Evolutionary conservation across 2,113 vertebrate genomes (phyloP), one percentile per base, ranked within the genome.

Genomic region (Terrapene triunguis): DNA sequence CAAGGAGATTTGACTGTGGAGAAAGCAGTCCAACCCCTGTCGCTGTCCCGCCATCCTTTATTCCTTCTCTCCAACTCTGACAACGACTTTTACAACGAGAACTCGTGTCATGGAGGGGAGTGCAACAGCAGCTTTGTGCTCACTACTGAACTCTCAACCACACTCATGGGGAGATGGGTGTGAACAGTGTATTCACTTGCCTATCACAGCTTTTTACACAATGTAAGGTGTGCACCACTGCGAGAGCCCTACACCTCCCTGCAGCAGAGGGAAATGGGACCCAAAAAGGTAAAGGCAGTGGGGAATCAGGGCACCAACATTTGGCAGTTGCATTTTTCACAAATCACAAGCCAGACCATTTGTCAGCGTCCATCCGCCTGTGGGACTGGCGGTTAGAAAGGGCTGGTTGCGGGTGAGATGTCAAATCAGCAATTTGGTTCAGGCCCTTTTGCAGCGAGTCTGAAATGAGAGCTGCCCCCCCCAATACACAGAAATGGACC

Each of bases 21-120:
- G 90, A 57, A 54, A 38, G 11, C 1, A 19, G 19, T 8, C 13
- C 0, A 0, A 24, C 1, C 44, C 35, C 12, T 29, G 3, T 51
- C 78, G 38, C 50, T 19, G 13, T 51, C 2, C 1, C 32, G 29
- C 85, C 21, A 54, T 42, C 42, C 50, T 74, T 44, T 72, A 82
- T 44, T 82, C 24, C 13, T 74, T 32, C 72, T 50, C 80, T 35
- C 83, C 17, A 0, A 0, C 9, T 27, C n/a, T 29, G 51, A 69
- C 42, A 17, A n/a, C 8, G 17, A 44, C 44, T 57, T 72, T 55
- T 5, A 1, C 59, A 84, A 6, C 0, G 9, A 59, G 82, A 47
- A 16, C 3, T 35, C 0, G 1, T 10, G 69, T 14, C 13, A 19
- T 0, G 8, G 0, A 0, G 24, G 24, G 27, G 80, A 81, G 65